phyloP scores from a whole-genome alignment of 1,140 invertebrate species.

The Pogonomyrmex californicus region DNA sequence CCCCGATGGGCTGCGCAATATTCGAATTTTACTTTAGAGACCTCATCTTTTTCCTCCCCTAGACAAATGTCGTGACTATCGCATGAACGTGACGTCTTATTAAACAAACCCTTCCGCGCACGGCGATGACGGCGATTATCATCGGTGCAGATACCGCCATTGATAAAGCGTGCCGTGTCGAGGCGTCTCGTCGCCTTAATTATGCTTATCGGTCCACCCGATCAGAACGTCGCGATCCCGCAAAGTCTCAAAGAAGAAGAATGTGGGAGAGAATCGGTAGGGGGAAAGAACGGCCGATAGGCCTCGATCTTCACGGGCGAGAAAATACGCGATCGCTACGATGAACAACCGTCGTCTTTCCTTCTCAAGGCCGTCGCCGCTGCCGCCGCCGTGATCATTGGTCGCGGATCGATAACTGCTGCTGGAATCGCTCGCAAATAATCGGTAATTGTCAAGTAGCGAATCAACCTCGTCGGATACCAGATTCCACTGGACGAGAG shows the following conservation, averaged over 20 bases:
- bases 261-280: not conserved
- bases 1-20: not conserved
- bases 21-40: not conserved
- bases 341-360: slow-evolving; percentile 57
- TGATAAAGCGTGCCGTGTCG: slow-evolving; percentile 39
- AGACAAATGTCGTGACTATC: slow-evolving; percentile 33
- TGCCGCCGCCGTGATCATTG: slow-evolving; percentile 21
- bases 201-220: slow-evolving; percentile 55
- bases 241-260: slow-evolving; percentile 1
- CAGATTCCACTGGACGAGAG: not conserved
- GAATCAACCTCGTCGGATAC: not conserved
- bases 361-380: slow-evolving; percentile 53
- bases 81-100: slow-evolving; percentile 44
- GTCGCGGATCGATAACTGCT: slow-evolving; percentile 46
- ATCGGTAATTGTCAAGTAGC: not conserved
- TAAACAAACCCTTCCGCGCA: slow-evolving; percentile 41
- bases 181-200: slow-evolving; percentile 58
- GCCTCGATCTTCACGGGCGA: slow-evolving; percentile 59
- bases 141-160: slow-evolving; percentile 13
- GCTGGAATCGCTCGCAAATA: slow-evolving; percentile 18
- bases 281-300: slow-evolving; percentile 18
- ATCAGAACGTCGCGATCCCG: slow-evolving; percentile 55
- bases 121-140: slow-evolving; percentile 59
- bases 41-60: not conserved
- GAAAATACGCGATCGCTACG: slow-evolving; percentile 58